Base-by-base conservation (phyloP, 2,888 invertebrate genomes). In the Slavum lentiscoides region DNA sequence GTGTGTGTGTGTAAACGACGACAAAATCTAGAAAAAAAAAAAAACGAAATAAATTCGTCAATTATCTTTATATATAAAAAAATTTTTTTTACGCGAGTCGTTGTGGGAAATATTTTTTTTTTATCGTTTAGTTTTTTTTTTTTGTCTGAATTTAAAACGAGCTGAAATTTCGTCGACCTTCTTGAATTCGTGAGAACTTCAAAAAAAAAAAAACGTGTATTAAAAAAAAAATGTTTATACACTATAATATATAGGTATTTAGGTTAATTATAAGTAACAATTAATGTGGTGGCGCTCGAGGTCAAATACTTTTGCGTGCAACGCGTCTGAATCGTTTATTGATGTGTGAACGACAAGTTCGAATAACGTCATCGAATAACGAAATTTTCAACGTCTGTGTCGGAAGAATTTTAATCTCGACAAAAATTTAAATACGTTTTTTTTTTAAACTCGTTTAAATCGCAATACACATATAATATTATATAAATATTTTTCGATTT, bases 211-310 rank as follows among this genome's bases (percentile, higher is more conserved):
- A 39, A n/a, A 21, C 23, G 30, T 30, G n/a, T 58, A 8, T 3
- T 43, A 39, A 21, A 39, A 75, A 39, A 67, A 39, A 2, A 43
- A 19, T 21, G 30, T 66, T 21, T 39, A 23, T 55, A 55, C 37
- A 4, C 30, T 30, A 30, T 30, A 2, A 2, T 30, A 30, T 30
- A 4, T 30, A 30, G 11, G 23, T 75, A 66, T 75, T 58, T 59
- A 75, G 75, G 75, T 75, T 75, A 67, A 75, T 74, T 75, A n/a
- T n/a, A 74, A 43, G 58, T 19, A 64, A 53, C 53, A 53, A 53
- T 53, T 53, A 53, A 15, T 15, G 17, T 23, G 39, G 30, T 30
- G 30, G 39, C 53, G 55, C 21, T 66, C 21, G 37, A 55, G 39
- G 64, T 74, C 66, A 66, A 74, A 17, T 59, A 43, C 30, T 49